phyloP scores from a whole-genome alignment of 2,797 vertebrate genomes.

The Pygocentrus nattereri region DNA sequence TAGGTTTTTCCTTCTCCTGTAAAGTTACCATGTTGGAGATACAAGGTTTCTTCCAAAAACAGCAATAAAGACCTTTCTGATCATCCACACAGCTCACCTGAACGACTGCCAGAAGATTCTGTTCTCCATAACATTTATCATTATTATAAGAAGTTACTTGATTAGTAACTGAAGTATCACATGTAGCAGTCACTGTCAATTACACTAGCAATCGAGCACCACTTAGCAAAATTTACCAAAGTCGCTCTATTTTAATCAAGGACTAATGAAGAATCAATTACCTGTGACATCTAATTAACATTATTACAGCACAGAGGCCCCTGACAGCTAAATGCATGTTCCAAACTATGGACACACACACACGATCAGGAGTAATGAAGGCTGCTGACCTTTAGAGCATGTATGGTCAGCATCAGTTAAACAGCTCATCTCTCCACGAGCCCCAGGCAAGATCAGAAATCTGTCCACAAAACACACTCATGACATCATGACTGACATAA shows the following conservation, averaged over 20 bases:
- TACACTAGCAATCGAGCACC: too few species aligned
- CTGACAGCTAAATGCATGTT: neutral
- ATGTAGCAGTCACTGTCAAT: too few species aligned
- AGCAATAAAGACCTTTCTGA: neutral
- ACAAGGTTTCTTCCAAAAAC: too few species aligned
- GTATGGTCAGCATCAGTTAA: neutral
- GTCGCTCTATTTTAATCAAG: too few species aligned
- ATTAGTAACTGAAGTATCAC: neutral
- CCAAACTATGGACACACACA: neutral
- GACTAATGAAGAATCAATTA: too few species aligned
- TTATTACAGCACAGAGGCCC: too few species aligned
- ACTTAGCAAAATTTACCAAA: too few species aligned
- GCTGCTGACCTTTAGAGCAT: slow-evolving; percentile 12
- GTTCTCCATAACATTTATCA: neutral
- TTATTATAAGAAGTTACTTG: neutral
- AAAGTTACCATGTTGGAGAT: too few species aligned
- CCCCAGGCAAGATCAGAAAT: neutral
- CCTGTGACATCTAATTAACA: too few species aligned
- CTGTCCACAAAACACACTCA: neutral
- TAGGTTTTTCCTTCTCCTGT: too few species aligned
- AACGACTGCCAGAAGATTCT: neutral
- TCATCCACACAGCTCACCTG: neutral
- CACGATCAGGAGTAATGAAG: too few species aligned
- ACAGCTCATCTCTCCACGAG: neutral
- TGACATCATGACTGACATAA: slow-evolving; percentile 28